Evolutionary conservation across 2,113 vertebrate species (phyloP).

Genomic region (Ranitomeya imitator): DNA sequence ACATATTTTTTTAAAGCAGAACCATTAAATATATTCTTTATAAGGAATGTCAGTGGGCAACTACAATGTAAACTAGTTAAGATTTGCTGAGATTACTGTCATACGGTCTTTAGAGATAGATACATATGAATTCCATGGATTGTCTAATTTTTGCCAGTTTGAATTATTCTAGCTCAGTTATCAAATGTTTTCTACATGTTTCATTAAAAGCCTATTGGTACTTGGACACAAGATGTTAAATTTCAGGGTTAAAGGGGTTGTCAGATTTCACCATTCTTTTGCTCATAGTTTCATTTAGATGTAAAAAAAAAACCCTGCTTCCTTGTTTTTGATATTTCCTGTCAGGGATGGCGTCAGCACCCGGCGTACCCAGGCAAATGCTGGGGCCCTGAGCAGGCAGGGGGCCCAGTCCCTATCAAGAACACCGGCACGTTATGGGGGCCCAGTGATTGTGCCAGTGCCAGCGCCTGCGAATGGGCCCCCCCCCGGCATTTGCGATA

Average conservation of each 20-base stretch:
- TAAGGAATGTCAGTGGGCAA: not conserved
- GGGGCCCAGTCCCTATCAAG: too few species aligned
- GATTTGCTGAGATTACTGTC: not conserved
- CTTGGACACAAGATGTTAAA: not conserved
- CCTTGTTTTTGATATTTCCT: too few species aligned
- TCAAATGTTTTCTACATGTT: not conserved
- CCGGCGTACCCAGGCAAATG: too few species aligned
- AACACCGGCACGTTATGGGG: too few species aligned
- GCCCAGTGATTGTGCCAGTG: too few species aligned
- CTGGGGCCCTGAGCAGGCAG: too few species aligned
- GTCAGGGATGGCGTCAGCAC: too few species aligned
- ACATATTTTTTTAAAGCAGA: not conserved
- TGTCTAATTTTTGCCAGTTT: not conserved
- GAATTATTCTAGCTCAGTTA: not conserved
- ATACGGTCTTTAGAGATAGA: not conserved
- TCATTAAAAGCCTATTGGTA: not conserved
- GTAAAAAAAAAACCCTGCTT: too few species aligned
- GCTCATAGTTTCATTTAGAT: too few species aligned
- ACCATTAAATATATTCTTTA: not conserved
- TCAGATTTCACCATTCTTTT: too few species aligned
- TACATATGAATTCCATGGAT: not conserved
- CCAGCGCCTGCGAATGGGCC: too few species aligned
- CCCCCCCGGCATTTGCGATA: too few species aligned
- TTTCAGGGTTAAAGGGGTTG: not conserved
- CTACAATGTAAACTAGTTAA: slow-evolving; percentile 5